phyloP scores from a whole-genome alignment of 2,113 vertebrate species.

The Upupa epops region DNA sequence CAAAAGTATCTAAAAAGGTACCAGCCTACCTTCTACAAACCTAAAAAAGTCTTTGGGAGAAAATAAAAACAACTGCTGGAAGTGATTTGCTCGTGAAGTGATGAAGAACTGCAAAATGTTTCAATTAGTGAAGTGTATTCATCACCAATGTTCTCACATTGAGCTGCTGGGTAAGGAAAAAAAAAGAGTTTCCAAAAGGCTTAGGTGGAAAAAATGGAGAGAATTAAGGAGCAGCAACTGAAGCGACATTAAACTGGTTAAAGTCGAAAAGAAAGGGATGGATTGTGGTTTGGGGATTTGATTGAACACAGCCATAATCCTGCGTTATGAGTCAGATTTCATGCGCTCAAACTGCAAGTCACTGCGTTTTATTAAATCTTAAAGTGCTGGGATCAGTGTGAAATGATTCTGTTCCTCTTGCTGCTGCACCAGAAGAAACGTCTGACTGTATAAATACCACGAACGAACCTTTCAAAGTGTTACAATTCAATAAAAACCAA shows the following conservation, averaged over 20 bases:
- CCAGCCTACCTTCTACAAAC: slow-evolving; percentile 35
- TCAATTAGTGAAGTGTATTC: background rate
- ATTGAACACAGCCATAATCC: background rate
- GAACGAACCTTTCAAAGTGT: background rate
- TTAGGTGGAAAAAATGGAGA: background rate
- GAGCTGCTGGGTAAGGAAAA: background rate
- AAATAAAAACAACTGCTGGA: background rate
- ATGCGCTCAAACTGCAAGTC: slow-evolving; percentile 25
- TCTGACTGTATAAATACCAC: background rate
- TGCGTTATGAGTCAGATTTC: background rate
- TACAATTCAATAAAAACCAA: background rate
- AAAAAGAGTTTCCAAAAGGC: background rate
- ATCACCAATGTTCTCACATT: background rate
- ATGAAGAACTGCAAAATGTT: background rate
- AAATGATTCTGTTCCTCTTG: background rate
- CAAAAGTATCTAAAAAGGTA: slow-evolving; percentile 57
- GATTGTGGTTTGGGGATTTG: background rate
- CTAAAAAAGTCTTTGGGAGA: background rate
- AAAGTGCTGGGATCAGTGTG: slow-evolving; percentile 15
- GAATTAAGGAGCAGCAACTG: background rate
- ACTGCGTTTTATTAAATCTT: slow-evolving; percentile 16
- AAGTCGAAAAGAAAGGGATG: background rate
- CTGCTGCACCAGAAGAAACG: background rate
- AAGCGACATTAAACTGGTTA: background rate
- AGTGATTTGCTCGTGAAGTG: background rate